These are phyloP conservation scores for Stichopus chloronotus DNA, from an alignment of 35 echinoderm and acorn worm genomes.

Conservation along the genomic window DNA sequence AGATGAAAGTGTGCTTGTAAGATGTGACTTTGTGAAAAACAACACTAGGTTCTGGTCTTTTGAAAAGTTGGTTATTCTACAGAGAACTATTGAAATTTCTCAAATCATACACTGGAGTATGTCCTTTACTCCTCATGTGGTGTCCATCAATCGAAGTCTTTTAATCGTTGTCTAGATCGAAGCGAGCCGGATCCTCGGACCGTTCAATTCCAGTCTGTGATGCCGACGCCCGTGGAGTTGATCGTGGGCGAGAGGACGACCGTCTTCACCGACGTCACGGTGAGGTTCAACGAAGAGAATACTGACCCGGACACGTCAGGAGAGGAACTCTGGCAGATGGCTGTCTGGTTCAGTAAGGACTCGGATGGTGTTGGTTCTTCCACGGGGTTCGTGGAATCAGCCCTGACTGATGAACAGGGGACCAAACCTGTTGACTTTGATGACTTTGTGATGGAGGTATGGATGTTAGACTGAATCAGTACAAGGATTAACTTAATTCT, in stretches of 20 bases:
- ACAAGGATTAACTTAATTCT: too few relatives aligned
- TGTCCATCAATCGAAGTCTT: too few relatives aligned
- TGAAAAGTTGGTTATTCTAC: too few relatives aligned
- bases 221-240: conserved; percentile 11
- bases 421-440: conserved; percentile 49
- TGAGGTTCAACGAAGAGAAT: conserved; percentile 12
- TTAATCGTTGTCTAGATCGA: background rate
- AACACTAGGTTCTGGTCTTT: too few relatives aligned
- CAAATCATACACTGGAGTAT: background rate
- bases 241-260: background rate
- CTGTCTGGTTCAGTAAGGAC: conserved; percentile 32
- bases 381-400: conserved; percentile 25
- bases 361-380: conserved; percentile 23
- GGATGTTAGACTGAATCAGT: background rate
- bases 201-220: conserved; percentile 41
- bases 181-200: background rate
- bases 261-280: conserved; percentile 26
- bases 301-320: conserved; percentile 20
- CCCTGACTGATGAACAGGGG: conserved; percentile 37
- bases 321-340: conserved; percentile 50
- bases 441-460: conserved; percentile 52
- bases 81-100: background rate
- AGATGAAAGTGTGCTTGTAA: too few relatives aligned
- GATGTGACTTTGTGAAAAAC: too few relatives aligned
- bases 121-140: background rate